A percentile compares a stretch with the other conserved stretches of the same genome.
Conservation (phyloP, 2,888 invertebrate species). For the Tuberolachnus salignus region DNA sequence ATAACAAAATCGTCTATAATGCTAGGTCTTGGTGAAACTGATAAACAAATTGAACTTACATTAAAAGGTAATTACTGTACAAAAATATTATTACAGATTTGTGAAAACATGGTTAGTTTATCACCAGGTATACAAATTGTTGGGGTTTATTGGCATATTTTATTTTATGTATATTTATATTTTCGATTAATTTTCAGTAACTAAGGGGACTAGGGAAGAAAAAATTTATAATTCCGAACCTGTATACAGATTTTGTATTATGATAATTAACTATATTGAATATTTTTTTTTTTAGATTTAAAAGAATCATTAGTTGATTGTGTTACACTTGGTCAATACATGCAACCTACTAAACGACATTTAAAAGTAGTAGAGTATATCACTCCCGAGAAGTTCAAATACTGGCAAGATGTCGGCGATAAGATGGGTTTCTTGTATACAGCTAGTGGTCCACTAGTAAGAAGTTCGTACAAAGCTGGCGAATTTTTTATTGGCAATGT, state of each 20-base stretch:
- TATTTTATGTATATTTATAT: too few relatives aligned
- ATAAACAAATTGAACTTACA: constrained; percentile 83
- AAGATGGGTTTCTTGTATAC: constrained; percentile 93
- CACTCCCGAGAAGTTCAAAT: constrained; percentile 88
- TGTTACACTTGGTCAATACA: constrained; percentile 96
- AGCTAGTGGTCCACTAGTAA: constrained; percentile 95
- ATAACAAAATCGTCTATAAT: constrained; percentile 98
- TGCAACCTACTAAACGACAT: constrained; percentile 98
- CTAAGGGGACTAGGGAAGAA: too few relatives aligned
- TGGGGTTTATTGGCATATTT: too few relatives aligned
- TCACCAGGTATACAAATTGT: too few relatives aligned
- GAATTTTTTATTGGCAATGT: constrained; percentile 88
- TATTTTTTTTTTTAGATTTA: constrained; percentile 69
- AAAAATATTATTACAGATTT: neutral
- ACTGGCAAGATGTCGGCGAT: constrained; percentile 83
- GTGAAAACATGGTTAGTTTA: too few relatives aligned
- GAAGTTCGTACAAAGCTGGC: constrained; percentile 98
- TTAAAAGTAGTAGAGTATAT: constrained; percentile 94
- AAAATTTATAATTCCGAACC: too few relatives aligned
- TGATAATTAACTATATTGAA: neutral
- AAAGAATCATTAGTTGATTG: constrained; percentile 86
- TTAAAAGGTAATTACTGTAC: constrained; percentile 69
- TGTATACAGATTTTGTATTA: neutral
- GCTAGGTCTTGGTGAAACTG: constrained; percentile 93
- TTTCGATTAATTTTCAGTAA: too few relatives aligned